phyloP scores from a whole-genome alignment of 2,888 invertebrate genomes.

The Aquatica leii region DNA sequence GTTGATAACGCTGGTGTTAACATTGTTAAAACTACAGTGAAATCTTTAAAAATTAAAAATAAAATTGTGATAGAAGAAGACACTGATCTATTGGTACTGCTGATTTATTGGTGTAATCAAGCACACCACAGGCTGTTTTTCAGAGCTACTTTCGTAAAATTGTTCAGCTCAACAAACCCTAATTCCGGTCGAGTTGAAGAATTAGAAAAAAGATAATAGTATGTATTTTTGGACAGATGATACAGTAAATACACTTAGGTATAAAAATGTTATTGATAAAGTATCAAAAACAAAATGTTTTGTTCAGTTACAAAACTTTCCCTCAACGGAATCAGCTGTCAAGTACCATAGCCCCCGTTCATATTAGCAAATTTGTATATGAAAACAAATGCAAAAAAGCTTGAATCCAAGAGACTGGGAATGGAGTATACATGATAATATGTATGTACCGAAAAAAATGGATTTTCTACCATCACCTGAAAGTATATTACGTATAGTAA shows the following conservation, averaged over 20 bases:
- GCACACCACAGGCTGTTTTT: constrained; percentile 3
- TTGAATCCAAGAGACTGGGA: neutral
- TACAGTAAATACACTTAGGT: constrained; percentile 7
- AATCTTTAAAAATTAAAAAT: constrained; percentile 9
- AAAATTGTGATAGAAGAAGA: constrained; percentile 14
- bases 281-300: constrained; percentile 7
- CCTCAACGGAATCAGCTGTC: constrained; percentile 1
- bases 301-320: neutral
- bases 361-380: neutral
- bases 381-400: neutral
- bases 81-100: constrained; percentile 5
- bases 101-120: constrained; percentile 15
- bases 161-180: constrained; percentile 1
- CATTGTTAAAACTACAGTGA: too few relatives aligned
- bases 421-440: neutral
- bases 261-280: neutral
- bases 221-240: neutral
- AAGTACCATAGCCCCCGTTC: constrained; percentile 3
- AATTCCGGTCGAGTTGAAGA: constrained; percentile 7
- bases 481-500: neutral
- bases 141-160: constrained; percentile 6
- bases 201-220: neutral
- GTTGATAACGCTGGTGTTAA: constrained; percentile 7
- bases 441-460: neutral
- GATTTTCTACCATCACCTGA: neutral